phyloP scores from a whole-genome alignment of 92 coral and sea anemone species.

The Parazoanthus swiftii region DNA sequence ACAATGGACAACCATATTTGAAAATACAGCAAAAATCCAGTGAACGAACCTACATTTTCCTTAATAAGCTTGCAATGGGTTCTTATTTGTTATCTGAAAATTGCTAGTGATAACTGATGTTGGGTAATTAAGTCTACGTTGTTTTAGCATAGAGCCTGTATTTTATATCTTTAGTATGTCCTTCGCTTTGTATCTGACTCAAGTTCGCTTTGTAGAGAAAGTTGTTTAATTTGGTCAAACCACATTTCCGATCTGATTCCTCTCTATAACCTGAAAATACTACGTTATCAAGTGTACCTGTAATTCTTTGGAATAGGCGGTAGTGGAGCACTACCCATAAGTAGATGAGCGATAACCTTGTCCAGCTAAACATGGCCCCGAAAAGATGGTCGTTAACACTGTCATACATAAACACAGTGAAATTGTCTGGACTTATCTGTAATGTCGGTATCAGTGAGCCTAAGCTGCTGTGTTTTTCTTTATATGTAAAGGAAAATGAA shows the following conservation, averaged over 20 bases:
- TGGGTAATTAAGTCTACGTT: no score
- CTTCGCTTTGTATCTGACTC: no score
- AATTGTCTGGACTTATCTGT: background rate
- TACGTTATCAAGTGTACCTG: background rate
- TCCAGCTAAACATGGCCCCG: background rate
- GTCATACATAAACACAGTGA: conserved; percentile 2
- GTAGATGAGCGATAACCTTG: background rate
- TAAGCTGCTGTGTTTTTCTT: no score
- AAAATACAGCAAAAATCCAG: no score
- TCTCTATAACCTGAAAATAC: background rate
- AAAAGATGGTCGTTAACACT: background rate
- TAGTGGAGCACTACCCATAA: background rate
- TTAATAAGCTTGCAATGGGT: no score
- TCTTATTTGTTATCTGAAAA: no score
- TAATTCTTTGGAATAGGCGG: background rate
- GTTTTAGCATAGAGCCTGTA: no score
- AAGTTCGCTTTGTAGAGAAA: background rate
- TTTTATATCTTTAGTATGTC: no score
- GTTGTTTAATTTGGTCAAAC: background rate
- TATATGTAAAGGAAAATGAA: no score
- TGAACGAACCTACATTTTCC: no score
- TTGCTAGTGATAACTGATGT: no score
- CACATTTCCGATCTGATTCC: background rate
- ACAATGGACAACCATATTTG: no score
- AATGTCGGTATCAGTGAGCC: background rate